A percentile compares a stretch with the other conserved stretches of the same genome.
These are phyloP conservation scores for Drosophila barbarae DNA, from an alignment of 2,888 invertebrate species.

Conservation along the genomic window DNA sequence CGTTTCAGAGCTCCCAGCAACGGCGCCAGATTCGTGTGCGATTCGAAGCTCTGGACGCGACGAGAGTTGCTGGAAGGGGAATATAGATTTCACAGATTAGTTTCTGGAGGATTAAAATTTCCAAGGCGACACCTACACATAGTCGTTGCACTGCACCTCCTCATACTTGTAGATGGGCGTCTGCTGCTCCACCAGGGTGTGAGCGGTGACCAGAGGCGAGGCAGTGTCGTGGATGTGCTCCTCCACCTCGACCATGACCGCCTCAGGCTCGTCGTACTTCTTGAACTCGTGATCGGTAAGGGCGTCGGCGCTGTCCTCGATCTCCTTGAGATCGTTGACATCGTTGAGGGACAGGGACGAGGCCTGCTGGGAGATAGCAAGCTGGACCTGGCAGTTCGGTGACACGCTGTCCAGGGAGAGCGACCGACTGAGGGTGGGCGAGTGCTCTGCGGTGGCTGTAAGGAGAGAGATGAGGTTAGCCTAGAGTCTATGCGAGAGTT, in stretches of 20 bases:
- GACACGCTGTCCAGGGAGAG: conserved; percentile 89
- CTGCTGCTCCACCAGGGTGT: conserved; percentile 84
- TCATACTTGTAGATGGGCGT: conserved; percentile 87
- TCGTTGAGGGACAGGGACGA: conserved; percentile 88
- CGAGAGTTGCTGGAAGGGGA: conserved; percentile 67
- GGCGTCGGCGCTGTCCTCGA: conserved; percentile 76
- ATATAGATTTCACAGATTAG: background rate
- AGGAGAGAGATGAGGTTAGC: background rate
- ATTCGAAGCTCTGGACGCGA: conserved; percentile 78
- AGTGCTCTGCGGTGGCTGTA: conserved; percentile 73
- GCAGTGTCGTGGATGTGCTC: conserved; percentile 90
- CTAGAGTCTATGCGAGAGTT: too few relatives aligned
- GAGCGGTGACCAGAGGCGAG: conserved; percentile 85
- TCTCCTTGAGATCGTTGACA: conserved; percentile 84
- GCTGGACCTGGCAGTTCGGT: conserved; percentile 78
- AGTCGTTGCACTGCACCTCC: conserved; percentile 82
- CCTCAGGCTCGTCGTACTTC: conserved; percentile 82
- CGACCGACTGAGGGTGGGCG: conserved; percentile 83
- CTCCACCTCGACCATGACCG: conserved; percentile 89
- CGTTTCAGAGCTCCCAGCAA: conserved; percentile 73
- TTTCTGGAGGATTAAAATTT: background rate
- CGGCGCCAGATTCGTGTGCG: conserved; percentile 75
- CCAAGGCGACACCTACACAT: conserved; percentile 79
- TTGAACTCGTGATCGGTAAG: conserved; percentile 75
- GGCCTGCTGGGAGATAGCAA: conserved; percentile 83